Percentiles rank a stretch among this genome's conserved stretches.
Conservation (phyloP, 2,113 vertebrate genomes). For the Pseudorhombus dupliciocellatus region DNA sequence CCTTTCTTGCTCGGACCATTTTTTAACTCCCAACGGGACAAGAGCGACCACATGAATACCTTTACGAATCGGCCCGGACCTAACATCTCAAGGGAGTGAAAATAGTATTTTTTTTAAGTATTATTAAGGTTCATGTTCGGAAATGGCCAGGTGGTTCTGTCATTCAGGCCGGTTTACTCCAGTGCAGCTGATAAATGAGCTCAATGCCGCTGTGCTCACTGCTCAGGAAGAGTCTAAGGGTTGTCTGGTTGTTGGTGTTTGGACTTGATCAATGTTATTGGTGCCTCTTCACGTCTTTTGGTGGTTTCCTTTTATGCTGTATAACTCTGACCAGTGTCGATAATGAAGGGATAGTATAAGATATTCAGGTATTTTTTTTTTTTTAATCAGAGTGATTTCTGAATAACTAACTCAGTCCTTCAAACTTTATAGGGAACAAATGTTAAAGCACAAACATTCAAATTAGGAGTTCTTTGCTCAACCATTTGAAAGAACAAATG, state of each 20-base stretch:
- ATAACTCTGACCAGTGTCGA: not conserved
- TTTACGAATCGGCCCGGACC: constrained; percentile 22
- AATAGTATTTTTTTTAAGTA: no score
- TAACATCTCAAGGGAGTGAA: constrained; percentile 1
- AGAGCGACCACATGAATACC: constrained; percentile 3
- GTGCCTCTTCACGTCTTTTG: not conserved
- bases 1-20: not conserved
- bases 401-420: not conserved
- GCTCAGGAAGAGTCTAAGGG: constrained; percentile 15
- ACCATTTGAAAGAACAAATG: no score
- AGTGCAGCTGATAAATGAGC: constrained; percentile 11
- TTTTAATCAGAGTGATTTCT: not conserved
- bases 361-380: no score
- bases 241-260: constrained; percentile 6
- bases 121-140: not conserved
- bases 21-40: not conserved
- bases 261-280: not conserved
- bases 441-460: not conserved
- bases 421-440: not conserved
- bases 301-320: no score
- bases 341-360: not conserved
- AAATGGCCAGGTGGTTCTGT: constrained; percentile 3
- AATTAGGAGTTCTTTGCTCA: not conserved
- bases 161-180: constrained; percentile 16
- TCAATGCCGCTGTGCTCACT: constrained; percentile 8